These are phyloP conservation scores for Galbula dea DNA, from an alignment of 2,113 vertebrate genomes.

Conservation along the genomic window DNA sequence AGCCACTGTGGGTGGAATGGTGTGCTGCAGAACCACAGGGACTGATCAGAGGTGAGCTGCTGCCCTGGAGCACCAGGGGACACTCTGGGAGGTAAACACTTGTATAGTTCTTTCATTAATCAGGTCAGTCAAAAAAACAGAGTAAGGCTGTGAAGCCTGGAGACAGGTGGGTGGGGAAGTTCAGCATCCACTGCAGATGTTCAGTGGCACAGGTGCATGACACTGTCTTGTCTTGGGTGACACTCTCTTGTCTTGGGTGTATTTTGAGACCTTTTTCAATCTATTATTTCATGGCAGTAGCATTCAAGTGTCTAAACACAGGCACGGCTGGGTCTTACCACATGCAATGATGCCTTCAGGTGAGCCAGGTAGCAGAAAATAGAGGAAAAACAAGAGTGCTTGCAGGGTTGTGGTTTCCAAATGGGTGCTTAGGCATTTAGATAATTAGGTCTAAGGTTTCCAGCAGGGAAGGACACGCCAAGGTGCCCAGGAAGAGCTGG, in stretches of 20 bases:
- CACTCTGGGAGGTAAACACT: not conserved
- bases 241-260: not conserved
- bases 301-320: not conserved
- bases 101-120: accelerated
- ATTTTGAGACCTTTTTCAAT: not conserved
- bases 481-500: not conserved
- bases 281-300: not conserved
- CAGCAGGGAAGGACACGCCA: not conserved
- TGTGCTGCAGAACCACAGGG: not conserved
- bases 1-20: accelerated
- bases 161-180: not conserved
- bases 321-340: not conserved
- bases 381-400: not conserved
- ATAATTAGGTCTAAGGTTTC: not conserved
- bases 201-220: not conserved
- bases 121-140: not conserved
- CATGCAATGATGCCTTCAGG: not conserved
- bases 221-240: no score
- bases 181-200: not conserved
- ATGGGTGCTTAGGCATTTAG: not conserved
- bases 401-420: not conserved
- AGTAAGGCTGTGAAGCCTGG: not conserved
- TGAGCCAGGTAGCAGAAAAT: not conserved
- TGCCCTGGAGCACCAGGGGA: not conserved
- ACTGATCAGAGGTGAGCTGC: not conserved